Evolutionary conservation across 1,140 invertebrate genomes (phyloP).

Genomic region (Diploscapter pachys): DNA sequence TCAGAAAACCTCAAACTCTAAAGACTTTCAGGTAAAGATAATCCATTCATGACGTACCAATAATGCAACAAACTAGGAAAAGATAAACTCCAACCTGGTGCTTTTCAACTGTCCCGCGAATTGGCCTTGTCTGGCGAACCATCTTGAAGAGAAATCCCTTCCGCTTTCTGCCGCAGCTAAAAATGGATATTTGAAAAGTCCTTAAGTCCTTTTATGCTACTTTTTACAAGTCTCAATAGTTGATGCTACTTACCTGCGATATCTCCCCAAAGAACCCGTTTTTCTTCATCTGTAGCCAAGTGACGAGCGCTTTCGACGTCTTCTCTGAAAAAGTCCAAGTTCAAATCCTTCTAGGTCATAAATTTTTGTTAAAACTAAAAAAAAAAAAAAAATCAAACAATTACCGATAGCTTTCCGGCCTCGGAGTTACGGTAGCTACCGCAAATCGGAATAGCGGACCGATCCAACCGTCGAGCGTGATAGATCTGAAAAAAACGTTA

Average conservation of each 20-base stretch:
- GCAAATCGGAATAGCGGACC: constrained; percentile 64
- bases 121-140: constrained; percentile 67
- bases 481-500: constrained; percentile 1
- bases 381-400: too few relatives aligned
- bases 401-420: constrained; percentile 77
- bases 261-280: constrained; percentile 74
- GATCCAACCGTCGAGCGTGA: constrained; percentile 63
- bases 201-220: too few relatives aligned
- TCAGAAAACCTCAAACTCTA: too few relatives aligned
- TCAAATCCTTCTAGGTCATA: too few relatives aligned
- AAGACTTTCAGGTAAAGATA: too few relatives aligned
- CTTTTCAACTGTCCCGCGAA: constrained; percentile 42
- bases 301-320: constrained; percentile 58
- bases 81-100: not conserved
- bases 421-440: constrained; percentile 66
- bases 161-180: constrained; percentile 81
- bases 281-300: constrained; percentile 28
- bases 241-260: constrained; percentile 64
- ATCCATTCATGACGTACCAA: too few relatives aligned
- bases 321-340: constrained; percentile 62
- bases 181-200: too few relatives aligned
- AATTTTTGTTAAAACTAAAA: too few relatives aligned
- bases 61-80: too few relatives aligned
- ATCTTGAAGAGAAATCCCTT: constrained; percentile 88
- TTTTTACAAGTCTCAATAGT: too few relatives aligned